Percentiles rank a stretch among this genome's conserved stretches.
Evolutionary conservation across 2,888 invertebrate genomes (phyloP).

Genomic region (Lepidocyrtinus sp.): DNA sequence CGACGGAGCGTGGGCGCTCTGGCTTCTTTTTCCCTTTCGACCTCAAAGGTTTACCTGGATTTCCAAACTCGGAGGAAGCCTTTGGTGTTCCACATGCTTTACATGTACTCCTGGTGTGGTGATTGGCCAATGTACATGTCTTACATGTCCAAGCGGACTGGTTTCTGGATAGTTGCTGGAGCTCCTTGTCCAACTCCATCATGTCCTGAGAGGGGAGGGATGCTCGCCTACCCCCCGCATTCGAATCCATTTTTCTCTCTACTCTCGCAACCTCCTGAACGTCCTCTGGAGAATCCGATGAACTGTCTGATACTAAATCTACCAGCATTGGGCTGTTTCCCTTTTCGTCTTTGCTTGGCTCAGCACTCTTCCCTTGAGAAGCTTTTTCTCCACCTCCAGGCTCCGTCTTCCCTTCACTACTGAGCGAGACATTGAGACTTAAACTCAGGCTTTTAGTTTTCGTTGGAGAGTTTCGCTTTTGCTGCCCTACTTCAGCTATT

Average conservation of each 20-base stretch:
- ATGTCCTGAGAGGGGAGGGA: slow-evolving; percentile 64
- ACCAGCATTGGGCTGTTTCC: not conserved
- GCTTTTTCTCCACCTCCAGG: not conserved
- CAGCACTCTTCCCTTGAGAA: not conserved
- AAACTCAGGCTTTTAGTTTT: too few species aligned
- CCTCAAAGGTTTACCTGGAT: slow-evolving; percentile 32
- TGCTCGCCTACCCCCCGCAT: slow-evolving; percentile 60
- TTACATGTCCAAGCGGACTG: slow-evolving; percentile 83
- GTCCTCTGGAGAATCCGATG: too few species aligned
- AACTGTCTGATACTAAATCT: not conserved
- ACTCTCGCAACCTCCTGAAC: not conserved
- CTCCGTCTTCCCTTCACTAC: too few species aligned
- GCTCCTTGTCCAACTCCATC: slow-evolving; percentile 62
- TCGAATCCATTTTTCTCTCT: slow-evolving; percentile 29
- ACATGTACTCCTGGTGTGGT: slow-evolving; percentile 81
- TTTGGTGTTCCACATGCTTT: slow-evolving; percentile 88
- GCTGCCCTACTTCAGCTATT: not conserved
- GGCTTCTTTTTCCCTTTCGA: slow-evolving; percentile 58
- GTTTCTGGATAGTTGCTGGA: slow-evolving; percentile 41
- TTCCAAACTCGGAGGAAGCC: slow-evolving; percentile 40
- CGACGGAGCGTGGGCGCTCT: slow-evolving; percentile 66
- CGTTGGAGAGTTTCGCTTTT: not conserved
- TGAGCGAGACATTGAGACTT: too few species aligned
- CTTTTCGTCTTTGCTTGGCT: not conserved
- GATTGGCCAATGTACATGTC: slow-evolving; percentile 90